Evolutionary conservation across 2,888 invertebrate species (phyloP), one percentile per base, ranked within the genome.

Genomic region (Conops quadrifasciatus): DNA sequence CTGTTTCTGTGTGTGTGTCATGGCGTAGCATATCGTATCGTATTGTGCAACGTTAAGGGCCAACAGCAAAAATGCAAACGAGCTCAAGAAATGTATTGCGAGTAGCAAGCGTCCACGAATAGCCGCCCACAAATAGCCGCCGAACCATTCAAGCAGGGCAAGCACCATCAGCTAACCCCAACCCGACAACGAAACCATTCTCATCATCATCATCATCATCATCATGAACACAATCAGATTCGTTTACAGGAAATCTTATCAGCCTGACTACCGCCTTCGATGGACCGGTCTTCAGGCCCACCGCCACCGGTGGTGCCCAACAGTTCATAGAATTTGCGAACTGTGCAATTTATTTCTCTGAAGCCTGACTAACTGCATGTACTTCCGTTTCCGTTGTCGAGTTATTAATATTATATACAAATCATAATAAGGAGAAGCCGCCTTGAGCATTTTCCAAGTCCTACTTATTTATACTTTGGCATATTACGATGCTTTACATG

Each of bases 11-110:
- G 9, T 51, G 65, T 51, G 51, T 65, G 65, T 51, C 49, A 28
- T 51, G 24, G 28, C 30, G 65, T 51, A 21, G 3, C 9, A 21
- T n/a, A n/a, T n/a, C n/a, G n/a, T n/a, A n/a, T n/a, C n/a, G 7
- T 11, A n/a, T 19, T 11, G 21, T 53, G 21, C 53, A 24, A 53
- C 9, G 21, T 15, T 19, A 36, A 30, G 21, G 16, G 65, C 65
- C 51, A 66, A 30, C 5, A 66, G 65, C 65, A 30, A 51, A 36
- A 51, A 53, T 36, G 65, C 65, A 66, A 66, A 66, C 30, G 65
- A 66, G 65, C 65, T 36, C 19, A 66, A 49, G 49, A 66, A 66
- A 49, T 28, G 30, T n/a, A 30, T 66, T 66, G 51, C 51, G 16
- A 66, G 30, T 30, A 24, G 30, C 51, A 66, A 66, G 13, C 13